phyloP scores from a whole-genome alignment of 2,888 invertebrate genomes.

The Timandra comae region DNA sequence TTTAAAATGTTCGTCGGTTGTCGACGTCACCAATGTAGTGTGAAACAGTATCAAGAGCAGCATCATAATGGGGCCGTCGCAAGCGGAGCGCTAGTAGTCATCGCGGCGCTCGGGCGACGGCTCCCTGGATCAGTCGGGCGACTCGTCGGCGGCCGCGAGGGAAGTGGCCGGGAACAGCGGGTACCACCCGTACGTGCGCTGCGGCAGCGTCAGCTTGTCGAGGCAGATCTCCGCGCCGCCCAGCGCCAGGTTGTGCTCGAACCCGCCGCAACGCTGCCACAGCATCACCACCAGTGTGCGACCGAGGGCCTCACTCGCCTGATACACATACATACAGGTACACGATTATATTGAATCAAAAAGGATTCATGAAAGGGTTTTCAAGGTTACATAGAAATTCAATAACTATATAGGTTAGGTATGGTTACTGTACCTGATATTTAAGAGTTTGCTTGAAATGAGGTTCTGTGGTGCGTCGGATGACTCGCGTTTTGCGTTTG shows the following conservation, averaged over 20 bases:
- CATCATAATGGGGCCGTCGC: conserved; percentile 46
- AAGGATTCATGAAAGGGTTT: no score
- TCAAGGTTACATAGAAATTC: no score
- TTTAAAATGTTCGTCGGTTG: no score
- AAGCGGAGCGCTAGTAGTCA: conserved; percentile 46
- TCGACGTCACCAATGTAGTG: no score
- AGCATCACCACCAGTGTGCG: conserved; percentile 92
- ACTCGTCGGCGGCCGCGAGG: conserved; percentile 79
- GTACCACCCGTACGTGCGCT: conserved; percentile 93
- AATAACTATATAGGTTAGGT: no score
- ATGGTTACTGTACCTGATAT: conserved; percentile 81
- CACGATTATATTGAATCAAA: conserved; percentile 3
- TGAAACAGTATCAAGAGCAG: conserved; percentile 17
- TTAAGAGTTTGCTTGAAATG: conserved; percentile 92
- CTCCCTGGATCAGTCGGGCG: conserved; percentile 73
- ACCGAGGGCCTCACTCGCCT: conserved; percentile 85
- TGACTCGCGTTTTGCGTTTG: conserved; percentile 92
- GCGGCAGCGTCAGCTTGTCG: conserved; percentile 86
- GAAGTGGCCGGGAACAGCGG: conserved; percentile 92
- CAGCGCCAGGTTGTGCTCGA: conserved; percentile 87
- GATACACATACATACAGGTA: conserved; percentile 2
- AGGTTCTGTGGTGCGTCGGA: conserved; percentile 88
- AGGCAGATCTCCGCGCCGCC: conserved; percentile 92
- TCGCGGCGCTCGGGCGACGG: conserved; percentile 71
- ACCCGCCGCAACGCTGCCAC: conserved; percentile 93